phyloP scores from a whole-genome alignment of 2,797 vertebrate genomes.

The Myotis myotis region DNA sequence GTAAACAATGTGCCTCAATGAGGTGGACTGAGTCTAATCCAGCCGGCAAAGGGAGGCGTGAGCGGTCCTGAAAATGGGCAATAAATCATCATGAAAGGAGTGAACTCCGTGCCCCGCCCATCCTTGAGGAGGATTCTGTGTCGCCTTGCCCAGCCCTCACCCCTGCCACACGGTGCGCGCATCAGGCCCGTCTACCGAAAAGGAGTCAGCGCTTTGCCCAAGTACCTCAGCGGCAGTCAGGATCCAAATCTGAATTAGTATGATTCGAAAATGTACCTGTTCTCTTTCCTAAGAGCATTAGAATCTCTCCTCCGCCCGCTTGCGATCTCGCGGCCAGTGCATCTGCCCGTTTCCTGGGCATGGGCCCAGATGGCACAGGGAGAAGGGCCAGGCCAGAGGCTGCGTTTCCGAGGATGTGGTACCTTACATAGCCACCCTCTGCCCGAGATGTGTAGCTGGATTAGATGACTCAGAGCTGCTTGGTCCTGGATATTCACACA shows the following conservation, averaged over 20 bases:
- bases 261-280: neutral
- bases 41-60: neutral
- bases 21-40: neutral
- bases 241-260: neutral
- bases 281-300: neutral
- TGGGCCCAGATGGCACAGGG: neutral
- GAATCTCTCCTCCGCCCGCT: neutral
- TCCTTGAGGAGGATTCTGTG: neutral
- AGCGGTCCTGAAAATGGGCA: neutral
- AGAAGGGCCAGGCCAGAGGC: neutral
- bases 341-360: neutral
- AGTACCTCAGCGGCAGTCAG: neutral
- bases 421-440: neutral
- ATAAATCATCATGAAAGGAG: rapidly evolving
- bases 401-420: neutral
- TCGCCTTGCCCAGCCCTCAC: neutral
- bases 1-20: neutral
- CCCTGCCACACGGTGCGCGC: too few species aligned
- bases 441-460: neutral
- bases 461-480: too few species aligned
- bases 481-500: neutral
- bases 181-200: neutral
- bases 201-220: neutral
- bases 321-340: neutral
- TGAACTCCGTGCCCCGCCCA: rapidly evolving